Evolutionary conservation across 2,113 vertebrate genomes (phyloP).

Genomic region (Orientallactaga bullata): DNA sequence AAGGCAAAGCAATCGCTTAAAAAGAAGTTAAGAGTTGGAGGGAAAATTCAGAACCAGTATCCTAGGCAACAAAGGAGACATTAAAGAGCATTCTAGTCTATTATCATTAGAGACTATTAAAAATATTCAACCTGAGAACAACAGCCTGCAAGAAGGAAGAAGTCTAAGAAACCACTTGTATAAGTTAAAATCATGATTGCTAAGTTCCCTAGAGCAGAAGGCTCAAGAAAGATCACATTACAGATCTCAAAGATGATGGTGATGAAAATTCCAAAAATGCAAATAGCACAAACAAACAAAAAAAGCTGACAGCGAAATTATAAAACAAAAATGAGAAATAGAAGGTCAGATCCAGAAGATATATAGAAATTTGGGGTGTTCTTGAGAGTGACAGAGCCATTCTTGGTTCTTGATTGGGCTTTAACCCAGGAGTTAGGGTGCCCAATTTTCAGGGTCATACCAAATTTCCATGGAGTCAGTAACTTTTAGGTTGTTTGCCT

Average conservation of each 20-base stretch:
- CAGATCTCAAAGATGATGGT: neutral
- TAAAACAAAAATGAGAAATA: neutral
- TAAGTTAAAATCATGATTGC: neutral
- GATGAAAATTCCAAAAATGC: neutral
- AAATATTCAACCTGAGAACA: neutral
- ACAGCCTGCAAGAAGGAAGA: neutral
- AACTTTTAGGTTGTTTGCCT: too few species aligned
- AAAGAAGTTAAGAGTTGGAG: neutral
- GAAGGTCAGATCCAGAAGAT: too few species aligned
- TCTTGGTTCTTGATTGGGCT: too few species aligned
- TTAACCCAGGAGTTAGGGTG: too few species aligned
- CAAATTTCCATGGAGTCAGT: too few species aligned
- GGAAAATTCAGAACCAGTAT: neutral
- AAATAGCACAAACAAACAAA: neutral
- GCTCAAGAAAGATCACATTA: neutral
- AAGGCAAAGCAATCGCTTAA: neutral
- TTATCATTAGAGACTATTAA: too few species aligned
- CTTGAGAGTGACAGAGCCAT: too few species aligned
- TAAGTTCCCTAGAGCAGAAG: neutral
- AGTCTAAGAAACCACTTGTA: neutral
- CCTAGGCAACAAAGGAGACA: too few species aligned
- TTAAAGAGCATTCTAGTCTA: too few species aligned
- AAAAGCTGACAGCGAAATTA: neutral
- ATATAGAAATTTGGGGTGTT: too few species aligned
- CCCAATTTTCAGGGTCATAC: too few species aligned